A percentile compares a stretch with the other conserved stretches of the same genome.
These are phyloP conservation scores for Dendrolimus pini DNA, from an alignment of 2,888 invertebrate genomes.

Conservation along the genomic window DNA sequence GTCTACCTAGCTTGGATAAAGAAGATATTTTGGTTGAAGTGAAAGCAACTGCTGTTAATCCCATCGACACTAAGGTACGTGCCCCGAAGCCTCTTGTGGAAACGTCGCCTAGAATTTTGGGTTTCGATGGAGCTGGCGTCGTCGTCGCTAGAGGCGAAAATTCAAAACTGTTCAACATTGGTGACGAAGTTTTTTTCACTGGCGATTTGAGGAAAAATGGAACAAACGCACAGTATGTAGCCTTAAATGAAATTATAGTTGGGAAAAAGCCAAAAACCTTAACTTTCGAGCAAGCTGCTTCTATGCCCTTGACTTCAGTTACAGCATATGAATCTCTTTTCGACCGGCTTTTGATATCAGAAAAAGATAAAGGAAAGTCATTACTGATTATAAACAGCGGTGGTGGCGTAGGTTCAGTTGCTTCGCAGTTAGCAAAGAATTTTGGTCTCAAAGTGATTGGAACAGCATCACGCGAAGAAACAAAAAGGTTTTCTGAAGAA, in stretches of 20 bases:
- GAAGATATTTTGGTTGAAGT: slow-evolving; percentile 57
- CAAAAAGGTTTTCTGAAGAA: slow-evolving; percentile 35
- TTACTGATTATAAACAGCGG: slow-evolving; percentile 59
- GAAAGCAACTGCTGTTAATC: slow-evolving; percentile 57
- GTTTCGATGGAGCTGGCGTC: slow-evolving; percentile 60
- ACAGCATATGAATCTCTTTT: slow-evolving; percentile 55
- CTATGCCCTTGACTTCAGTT: slow-evolving; percentile 54
- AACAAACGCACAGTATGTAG: slow-evolving; percentile 55
- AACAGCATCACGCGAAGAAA: slow-evolving; percentile 55
- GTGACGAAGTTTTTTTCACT: slow-evolving; percentile 59
- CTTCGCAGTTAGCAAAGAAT: slow-evolving; percentile 52
- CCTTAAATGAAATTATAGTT: slow-evolving; percentile 46
- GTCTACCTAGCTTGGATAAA: slow-evolving; percentile 35
- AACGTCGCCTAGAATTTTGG: slow-evolving; percentile 43
- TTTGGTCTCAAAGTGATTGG: slow-evolving; percentile 57
- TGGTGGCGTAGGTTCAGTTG: slow-evolving; percentile 61
- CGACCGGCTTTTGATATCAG: slow-evolving; percentile 48
- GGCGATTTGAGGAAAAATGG: slow-evolving; percentile 50
- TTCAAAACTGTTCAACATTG: slow-evolving; percentile 39
- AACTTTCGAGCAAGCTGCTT: slow-evolving; percentile 59
- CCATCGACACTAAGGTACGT: slow-evolving; percentile 55
- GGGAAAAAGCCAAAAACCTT: slow-evolving; percentile 51
- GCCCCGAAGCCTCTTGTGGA: slow-evolving; percentile 52
- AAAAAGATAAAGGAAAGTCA: slow-evolving; percentile 52
- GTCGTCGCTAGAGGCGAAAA: slow-evolving; percentile 45